Evolutionary conservation across 92 coral and sea anemone species (phyloP), one percentile per base, ranked within the genome.

Genomic region (Umimayanthus chanpuru): DNA sequence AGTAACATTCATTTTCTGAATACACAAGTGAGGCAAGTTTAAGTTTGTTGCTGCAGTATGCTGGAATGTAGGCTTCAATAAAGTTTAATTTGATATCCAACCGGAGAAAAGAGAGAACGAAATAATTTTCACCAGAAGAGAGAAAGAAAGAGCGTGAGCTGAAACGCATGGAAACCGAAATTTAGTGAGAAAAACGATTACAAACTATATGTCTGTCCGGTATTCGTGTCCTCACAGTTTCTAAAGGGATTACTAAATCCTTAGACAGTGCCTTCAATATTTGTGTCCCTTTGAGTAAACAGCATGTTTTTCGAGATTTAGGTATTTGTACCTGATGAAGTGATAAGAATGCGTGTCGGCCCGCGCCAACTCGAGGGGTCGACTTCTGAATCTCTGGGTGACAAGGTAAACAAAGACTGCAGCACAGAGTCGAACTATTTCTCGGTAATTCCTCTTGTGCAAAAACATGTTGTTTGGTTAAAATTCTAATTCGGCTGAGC

Each of bases 401-500:
- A 41, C 77, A 68, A 43, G 47, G 77, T 83, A 83, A 83, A 83
- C 70, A 83, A 28, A 43, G 38, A 2, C 87, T 83, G 78, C 67
- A 2, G 40, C 66, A 28, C 79, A 39, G 25, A 44, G 28, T 7
- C 39, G 41, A 26, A 9, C 29, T 6, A 49, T 26, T 43, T 28
- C 61, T 50, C 66, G n/a, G 6, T 71, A 58, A 83, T 83, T 83
- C 78, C 87, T 68, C 65, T 44, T 26, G 87, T 83, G 86, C 43
- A 66, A 91, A 78, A 91, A 88, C 93, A 91, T 85, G 75, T 91
- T 91, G 93, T 91, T 91, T 91, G 86, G 78, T 91, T 91, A 79
- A 80, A 90, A 84, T 85, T 85, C 78, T 78, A 86, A 67, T 79
- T 85, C 89, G 87, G 89, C 88, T 84, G 53, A 84, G 86, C 64